Percentiles rank a stretch among this genome's conserved stretches.
Evolutionary conservation across 2,113 vertebrate genomes (phyloP).

Genomic region (Leptodactylus fuscus): DNA sequence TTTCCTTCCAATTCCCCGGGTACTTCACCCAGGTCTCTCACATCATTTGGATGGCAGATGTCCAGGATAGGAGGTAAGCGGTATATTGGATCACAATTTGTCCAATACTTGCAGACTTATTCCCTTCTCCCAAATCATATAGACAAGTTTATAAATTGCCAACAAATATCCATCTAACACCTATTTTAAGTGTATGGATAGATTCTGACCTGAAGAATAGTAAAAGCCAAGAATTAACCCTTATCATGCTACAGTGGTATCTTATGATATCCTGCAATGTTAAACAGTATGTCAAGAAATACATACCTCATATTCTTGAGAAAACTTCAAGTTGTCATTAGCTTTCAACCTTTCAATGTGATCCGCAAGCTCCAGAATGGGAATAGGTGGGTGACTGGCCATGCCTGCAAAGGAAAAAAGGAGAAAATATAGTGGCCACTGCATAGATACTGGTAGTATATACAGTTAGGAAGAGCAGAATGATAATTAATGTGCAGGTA

Average conservation of each 20-base stretch:
- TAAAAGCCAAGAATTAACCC: not conserved
- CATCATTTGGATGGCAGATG: too few relatives aligned
- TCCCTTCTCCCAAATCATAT: too few relatives aligned
- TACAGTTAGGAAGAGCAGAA: conserved; percentile 73
- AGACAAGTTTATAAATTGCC: too few relatives aligned
- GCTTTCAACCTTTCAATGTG: conserved; percentile 97
- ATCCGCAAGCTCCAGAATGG: conserved; percentile 94
- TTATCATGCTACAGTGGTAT: not conserved
- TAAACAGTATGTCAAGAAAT: not conserved
- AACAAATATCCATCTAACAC: too few relatives aligned
- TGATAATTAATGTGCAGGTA: conserved; percentile 74
- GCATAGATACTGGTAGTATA: conserved; percentile 63
- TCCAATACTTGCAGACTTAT: too few relatives aligned
- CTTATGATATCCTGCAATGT: not conserved
- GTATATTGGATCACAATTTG: not conserved
- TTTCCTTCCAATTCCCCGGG: too few relatives aligned
- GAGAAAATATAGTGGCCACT: conserved; percentile 46
- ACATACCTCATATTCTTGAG: conserved; percentile 96
- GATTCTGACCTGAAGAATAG: not conserved
- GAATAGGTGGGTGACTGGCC: conserved; percentile 96
- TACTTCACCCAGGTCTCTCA: too few relatives aligned
- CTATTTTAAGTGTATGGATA: too few relatives aligned
- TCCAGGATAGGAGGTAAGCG: not conserved
- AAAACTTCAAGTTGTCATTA: conserved; percentile 99
- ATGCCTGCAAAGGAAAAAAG: conserved; percentile 84